These are phyloP conservation scores for Apodemus agrarius DNA, from an alignment of 2,797 vertebrate species.

Conservation along the genomic window DNA sequence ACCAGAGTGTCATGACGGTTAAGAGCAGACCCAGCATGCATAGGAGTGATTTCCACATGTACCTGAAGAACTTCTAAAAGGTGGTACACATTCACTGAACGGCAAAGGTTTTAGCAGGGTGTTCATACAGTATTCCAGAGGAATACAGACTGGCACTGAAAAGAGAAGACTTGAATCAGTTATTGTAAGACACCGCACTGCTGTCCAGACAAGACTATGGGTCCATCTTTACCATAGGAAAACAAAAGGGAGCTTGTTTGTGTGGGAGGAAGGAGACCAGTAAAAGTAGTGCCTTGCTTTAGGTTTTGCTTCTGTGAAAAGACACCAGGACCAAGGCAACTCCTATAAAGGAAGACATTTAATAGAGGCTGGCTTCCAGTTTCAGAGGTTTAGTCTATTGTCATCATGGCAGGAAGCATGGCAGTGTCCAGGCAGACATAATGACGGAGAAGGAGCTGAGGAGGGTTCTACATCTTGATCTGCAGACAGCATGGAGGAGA, in stretches of 20 bases:
- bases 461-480: background rate
- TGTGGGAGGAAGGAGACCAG: background rate
- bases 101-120: background rate
- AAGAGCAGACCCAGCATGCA: constrained; percentile 95
- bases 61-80: constrained; percentile 86
- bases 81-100: too few species aligned
- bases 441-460: background rate
- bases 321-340: background rate
- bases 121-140: background rate
- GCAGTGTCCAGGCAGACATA: background rate
- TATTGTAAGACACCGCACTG: background rate
- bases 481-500: background rate
- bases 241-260: background rate
- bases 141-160: too few species aligned
- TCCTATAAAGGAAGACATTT: background rate
- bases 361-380: background rate
- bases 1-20: constrained; percentile 97
- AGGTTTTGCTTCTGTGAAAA: background rate
- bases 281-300: background rate
- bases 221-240: background rate
- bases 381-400: background rate
- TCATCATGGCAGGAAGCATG: background rate
- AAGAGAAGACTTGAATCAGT: background rate
- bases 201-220: too few species aligned
- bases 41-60: constrained; percentile 94